Conservation (phyloP, 2,888 invertebrate species). For the Rapana venosa region DNA sequence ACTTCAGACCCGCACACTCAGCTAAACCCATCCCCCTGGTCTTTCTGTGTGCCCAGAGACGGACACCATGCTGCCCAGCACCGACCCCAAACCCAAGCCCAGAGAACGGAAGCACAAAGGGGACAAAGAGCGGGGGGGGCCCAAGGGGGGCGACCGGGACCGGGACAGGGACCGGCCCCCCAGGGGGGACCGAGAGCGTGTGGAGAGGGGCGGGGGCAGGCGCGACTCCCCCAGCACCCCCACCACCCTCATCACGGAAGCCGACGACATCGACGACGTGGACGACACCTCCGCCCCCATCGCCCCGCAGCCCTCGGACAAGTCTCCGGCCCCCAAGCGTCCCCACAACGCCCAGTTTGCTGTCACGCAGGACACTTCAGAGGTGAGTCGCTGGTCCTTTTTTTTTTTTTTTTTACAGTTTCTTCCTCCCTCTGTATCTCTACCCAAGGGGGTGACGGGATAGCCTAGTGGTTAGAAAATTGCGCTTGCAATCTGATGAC, state of each 20-base stretch:
- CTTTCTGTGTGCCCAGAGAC: conserved; percentile 19
- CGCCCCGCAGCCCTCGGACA: conserved; percentile 53
- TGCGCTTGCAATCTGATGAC: no score
- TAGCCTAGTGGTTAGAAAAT: no score
- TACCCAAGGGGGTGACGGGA: no score
- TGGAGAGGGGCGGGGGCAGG: not conserved
- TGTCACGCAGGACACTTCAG: not conserved
- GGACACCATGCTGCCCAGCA: conserved; percentile 36
- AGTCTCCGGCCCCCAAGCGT: conserved; percentile 42
- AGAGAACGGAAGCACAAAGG: not conserved
- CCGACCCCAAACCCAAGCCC: not conserved
- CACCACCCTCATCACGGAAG: conserved; percentile 48
- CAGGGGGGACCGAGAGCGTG: not conserved
- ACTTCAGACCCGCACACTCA: no score
- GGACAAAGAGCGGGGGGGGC: not conserved
- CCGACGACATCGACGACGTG: conserved; percentile 58
- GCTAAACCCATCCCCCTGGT: not conserved
- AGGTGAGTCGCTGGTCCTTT: not conserved
- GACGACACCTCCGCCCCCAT: conserved; percentile 67
- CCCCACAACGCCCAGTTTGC: conserved; percentile 23
- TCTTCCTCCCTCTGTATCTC: not conserved
- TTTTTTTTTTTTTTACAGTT: not conserved
- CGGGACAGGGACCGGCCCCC: not conserved
- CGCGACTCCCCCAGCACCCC: conserved; percentile 36
- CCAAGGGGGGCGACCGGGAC: not conserved